phyloP scores from a whole-genome alignment of 2,797 vertebrate species.

The Odontamblyopus rebecca region DNA sequence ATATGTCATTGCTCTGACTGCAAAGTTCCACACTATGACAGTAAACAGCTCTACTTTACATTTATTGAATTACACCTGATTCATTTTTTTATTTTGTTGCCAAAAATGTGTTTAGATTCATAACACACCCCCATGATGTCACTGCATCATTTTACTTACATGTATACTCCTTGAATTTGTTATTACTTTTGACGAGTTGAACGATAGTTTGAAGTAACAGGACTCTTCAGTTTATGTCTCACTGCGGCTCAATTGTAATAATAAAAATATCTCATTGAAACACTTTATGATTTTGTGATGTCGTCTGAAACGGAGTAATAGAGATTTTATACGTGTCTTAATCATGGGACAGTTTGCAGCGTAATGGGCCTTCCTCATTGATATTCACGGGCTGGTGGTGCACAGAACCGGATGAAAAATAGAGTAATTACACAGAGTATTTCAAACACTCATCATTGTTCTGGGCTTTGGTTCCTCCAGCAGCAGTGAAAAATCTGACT shows the following conservation, averaged over 20 bases:
- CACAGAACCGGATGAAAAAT: conserved; percentile 10
- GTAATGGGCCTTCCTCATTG: conserved; percentile 11
- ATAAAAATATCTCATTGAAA: not conserved
- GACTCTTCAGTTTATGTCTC: not conserved
- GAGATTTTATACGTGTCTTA: not conserved
- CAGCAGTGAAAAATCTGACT: not conserved
- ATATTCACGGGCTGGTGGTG: conserved; percentile 16
- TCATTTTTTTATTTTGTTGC: too few species aligned
- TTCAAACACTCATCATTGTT: conserved; percentile 19
- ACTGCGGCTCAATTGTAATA: not conserved
- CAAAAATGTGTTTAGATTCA: too few species aligned
- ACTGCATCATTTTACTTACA: too few species aligned
- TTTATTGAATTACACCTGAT: too few species aligned
- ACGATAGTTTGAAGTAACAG: too few species aligned
- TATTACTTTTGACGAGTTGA: too few species aligned
- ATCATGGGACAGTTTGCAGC: not conserved
- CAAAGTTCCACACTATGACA: too few species aligned
- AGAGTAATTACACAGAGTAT: conserved; percentile 22
- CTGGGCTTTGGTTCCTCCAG: conserved; percentile 15
- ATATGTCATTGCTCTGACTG: too few species aligned
- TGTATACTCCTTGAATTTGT: too few species aligned
- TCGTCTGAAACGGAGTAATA: not conserved
- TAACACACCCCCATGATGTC: too few species aligned
- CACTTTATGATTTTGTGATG: not conserved
- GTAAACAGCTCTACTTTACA: too few species aligned